phyloP scores from a whole-genome alignment of 2,797 vertebrate genomes.

The Phylloscopus collybita region DNA sequence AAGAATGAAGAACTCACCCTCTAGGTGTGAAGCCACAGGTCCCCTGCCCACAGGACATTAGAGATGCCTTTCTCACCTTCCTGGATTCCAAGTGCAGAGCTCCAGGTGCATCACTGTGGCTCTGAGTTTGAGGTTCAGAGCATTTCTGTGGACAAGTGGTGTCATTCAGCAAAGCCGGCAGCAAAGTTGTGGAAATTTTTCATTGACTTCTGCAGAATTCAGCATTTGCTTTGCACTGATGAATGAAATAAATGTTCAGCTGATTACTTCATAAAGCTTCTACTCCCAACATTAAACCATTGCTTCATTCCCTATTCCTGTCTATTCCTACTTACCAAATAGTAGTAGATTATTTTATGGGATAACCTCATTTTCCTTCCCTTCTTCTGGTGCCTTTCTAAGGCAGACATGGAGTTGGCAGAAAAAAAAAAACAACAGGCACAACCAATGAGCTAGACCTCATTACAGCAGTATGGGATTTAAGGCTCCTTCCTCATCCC shows the following conservation, averaged over 20 bases:
- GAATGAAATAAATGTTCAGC: slow-evolving; percentile 22
- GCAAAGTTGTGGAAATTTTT: not conserved
- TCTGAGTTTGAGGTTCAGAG: not conserved
- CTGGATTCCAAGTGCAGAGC: not conserved
- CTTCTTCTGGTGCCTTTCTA: not conserved
- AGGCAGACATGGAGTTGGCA: not conserved
- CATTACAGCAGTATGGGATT: not conserved
- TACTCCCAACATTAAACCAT: not conserved
- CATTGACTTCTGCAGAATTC: not conserved
- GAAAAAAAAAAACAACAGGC: not conserved
- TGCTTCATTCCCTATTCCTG: slow-evolving; percentile 20
- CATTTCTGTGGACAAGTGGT: not conserved
- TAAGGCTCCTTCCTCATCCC: slow-evolving; percentile 51
- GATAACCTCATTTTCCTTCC: slow-evolving; percentile 46
- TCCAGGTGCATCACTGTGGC: not conserved
- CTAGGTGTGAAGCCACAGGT: not conserved
- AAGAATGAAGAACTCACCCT: not conserved
- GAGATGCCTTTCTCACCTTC: not conserved
- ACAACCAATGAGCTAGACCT: not conserved
- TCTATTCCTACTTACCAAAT: not conserved
- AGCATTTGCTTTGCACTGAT: not conserved
- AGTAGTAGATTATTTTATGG: not conserved
- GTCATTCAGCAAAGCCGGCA: not conserved
- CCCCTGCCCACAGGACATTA: not conserved
- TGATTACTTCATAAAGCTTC: not conserved